Evolutionary conservation across 2,797 vertebrate species (phyloP).

Genomic region (Coregonus suidteri): DNA sequence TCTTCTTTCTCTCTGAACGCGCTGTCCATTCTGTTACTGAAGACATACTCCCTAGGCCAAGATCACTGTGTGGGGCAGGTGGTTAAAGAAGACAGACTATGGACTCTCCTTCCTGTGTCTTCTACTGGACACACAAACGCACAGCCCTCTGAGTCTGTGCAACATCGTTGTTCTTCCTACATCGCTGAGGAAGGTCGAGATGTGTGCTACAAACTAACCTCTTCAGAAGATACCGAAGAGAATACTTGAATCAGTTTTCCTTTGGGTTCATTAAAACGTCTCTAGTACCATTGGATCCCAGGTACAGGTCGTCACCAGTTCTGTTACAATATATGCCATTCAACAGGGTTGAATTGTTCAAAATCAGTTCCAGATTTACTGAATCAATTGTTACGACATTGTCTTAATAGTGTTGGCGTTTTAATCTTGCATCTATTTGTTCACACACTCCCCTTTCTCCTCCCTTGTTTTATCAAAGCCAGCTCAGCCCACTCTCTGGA

Average conservation of each 20-base stretch:
- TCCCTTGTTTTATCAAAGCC: neutral
- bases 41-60: slow-evolving; percentile 33
- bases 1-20: slow-evolving; percentile 31
- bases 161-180: neutral
- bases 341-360: neutral
- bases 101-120: neutral
- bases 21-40: slow-evolving; percentile 27
- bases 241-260: neutral
- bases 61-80: neutral
- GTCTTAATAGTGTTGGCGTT: neutral
- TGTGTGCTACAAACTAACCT: neutral
- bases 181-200: neutral
- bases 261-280: neutral
- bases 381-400: neutral
- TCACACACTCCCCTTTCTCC: neutral
- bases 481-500: slow-evolving; percentile 11
- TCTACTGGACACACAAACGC: too few species aligned
- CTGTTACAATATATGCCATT: neutral
- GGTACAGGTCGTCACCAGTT: neutral
- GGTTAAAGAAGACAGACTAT: neutral
- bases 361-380: neutral
- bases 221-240: neutral
- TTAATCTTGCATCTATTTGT: neutral
- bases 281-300: neutral
- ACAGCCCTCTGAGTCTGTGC: neutral